A percentile compares a stretch with the other conserved stretches of the same genome.
phyloP scores from a whole-genome alignment of 1,140 invertebrate genomes.

The Drosophila eugracilis region DNA sequence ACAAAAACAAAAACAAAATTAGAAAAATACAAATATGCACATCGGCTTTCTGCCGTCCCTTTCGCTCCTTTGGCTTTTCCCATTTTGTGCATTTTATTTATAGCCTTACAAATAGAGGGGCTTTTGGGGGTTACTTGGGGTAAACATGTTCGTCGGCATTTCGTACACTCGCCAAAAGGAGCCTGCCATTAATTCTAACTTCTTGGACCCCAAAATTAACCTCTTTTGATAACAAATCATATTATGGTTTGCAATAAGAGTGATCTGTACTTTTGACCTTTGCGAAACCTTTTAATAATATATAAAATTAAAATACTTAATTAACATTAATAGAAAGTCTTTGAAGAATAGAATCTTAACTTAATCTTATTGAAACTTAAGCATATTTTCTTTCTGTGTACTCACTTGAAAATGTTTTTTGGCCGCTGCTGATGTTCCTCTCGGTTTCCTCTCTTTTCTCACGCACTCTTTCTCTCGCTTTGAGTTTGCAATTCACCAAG shows the following conservation, averaged over 20 bases:
- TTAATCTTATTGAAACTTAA: background rate
- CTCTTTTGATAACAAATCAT: too few species aligned
- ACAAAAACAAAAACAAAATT: constrained; percentile 2
- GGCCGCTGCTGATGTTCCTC: constrained; percentile 17
- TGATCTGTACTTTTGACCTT: background rate
- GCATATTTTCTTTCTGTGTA: constrained; percentile 9
- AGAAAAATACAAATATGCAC: constrained; percentile 10
- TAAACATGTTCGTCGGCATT: constrained; percentile 48
- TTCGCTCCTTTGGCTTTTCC: constrained; percentile 23
- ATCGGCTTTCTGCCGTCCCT: constrained; percentile 2
- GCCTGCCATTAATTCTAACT: too few species aligned
- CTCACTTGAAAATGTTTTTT: constrained; percentile 44
- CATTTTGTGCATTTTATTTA: constrained; percentile 33
- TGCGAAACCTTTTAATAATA: background rate
- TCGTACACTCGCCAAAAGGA: constrained; percentile 7
- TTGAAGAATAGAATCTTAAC: too few species aligned
- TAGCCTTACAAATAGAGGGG: constrained; percentile 26
- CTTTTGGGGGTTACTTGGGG: constrained; percentile 1
- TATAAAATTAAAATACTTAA: background rate
- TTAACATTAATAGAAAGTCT: too few species aligned
- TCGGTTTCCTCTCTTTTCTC: constrained; percentile 5
- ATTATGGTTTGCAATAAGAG: too few species aligned
- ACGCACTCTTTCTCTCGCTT: constrained; percentile 14
- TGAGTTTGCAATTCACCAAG: constrained; percentile 22
- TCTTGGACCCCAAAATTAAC: too few species aligned